Evolutionary conservation across 1,140 invertebrate species (phyloP).

Genomic region (Leptopilina boulardi): DNA sequence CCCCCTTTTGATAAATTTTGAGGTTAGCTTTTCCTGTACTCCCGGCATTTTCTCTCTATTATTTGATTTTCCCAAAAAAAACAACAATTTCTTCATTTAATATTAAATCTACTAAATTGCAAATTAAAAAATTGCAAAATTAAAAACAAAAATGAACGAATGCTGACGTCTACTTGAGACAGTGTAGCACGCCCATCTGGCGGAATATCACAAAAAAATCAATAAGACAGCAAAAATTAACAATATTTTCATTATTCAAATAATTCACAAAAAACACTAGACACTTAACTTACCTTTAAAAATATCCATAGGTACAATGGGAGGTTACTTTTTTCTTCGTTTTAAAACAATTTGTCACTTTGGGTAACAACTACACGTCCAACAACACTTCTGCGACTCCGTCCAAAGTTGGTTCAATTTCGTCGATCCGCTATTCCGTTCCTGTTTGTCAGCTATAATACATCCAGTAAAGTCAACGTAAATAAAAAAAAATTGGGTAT

Average conservation of each 20-base stretch:
- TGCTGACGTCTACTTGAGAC: constrained; percentile 27
- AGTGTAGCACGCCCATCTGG: constrained; percentile 59
- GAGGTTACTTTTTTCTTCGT: constrained; percentile 44
- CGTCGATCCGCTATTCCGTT: constrained; percentile 54
- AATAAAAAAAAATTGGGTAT: constrained; percentile 35
- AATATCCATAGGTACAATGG: constrained; percentile 60
- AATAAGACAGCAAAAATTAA: constrained; percentile 49
- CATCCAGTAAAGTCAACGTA: constrained; percentile 32
- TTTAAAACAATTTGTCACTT: constrained; percentile 63
- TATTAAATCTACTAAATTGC: neutral
- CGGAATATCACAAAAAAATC: constrained; percentile 53
- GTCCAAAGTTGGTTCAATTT: constrained; percentile 55
- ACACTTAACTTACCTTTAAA: constrained; percentile 56
- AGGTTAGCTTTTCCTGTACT: constrained; percentile 58
- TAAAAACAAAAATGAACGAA: constrained; percentile 32
- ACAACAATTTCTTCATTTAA: no score
- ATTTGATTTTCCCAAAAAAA: neutral
- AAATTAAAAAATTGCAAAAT: constrained; percentile 4
- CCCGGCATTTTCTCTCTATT: neutral
- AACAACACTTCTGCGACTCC: constrained; percentile 64
- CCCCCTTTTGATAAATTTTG: constrained; percentile 51
- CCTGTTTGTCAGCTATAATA: constrained; percentile 49
- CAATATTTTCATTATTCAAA: constrained; percentile 3
- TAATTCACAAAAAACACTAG: neutral
- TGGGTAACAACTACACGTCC: constrained; percentile 53